Evolutionary conservation across 2,797 vertebrate genomes (phyloP).

Genomic region (Rhabdophis nuchalis): DNA sequence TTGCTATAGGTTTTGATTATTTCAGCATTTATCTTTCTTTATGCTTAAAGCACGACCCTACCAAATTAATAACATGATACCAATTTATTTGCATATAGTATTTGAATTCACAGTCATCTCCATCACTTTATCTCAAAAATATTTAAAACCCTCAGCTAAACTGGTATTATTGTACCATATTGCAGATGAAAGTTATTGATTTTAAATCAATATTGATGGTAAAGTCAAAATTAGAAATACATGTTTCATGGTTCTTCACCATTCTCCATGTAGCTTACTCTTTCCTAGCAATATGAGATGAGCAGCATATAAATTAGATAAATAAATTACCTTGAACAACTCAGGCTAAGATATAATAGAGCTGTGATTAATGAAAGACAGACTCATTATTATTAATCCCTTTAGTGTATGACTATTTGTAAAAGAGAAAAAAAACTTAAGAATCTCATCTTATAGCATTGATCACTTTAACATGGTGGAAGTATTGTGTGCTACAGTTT

Average conservation of each 20-base stretch:
- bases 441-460: background rate
- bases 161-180: background rate
- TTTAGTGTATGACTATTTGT: background rate
- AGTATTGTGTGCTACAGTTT: background rate
- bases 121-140: background rate
- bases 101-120: background rate
- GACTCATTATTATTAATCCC: background rate
- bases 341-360: background rate
- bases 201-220: too few species aligned
- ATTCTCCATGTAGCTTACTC: background rate
- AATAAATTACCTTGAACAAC: background rate
- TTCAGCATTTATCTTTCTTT: background rate
- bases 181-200: background rate
- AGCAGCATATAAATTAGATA: background rate
- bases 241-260: background rate
- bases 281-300: background rate
- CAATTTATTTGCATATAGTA: background rate
- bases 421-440: background rate
- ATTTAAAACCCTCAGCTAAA: background rate
- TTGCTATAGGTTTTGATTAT: background rate
- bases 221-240: background rate
- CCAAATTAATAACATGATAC: background rate
- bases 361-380: background rate
- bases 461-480: background rate
- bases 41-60: background rate